These are phyloP conservation scores for Tor tambroides DNA, from an alignment of 2,113 vertebrate genomes.

Conservation along the genomic window DNA sequence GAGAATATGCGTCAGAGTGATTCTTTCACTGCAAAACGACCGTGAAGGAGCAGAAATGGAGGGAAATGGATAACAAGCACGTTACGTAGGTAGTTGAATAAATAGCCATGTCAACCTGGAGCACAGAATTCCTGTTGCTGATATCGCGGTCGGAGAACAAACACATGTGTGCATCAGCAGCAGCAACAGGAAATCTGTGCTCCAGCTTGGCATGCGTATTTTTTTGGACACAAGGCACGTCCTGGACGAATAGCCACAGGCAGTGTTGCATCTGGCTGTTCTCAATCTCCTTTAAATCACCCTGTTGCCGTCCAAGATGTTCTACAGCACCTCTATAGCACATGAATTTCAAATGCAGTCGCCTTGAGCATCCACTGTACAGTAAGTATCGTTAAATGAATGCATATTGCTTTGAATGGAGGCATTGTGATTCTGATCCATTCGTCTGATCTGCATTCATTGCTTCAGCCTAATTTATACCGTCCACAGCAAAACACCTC, in stretches of 20 bases:
- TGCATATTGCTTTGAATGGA: constrained; percentile 40
- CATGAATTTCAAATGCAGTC: constrained; percentile 38
- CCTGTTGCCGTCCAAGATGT: constrained; percentile 73
- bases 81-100: constrained; percentile 6
- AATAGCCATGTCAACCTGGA: constrained; percentile 1
- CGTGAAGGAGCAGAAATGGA: not conserved
- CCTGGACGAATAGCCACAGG: constrained; percentile 67
- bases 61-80: not conserved
- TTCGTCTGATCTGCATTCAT: constrained; percentile 52
- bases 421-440: constrained; percentile 54
- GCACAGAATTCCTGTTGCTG: constrained; percentile 24
- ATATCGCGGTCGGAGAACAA: constrained; percentile 11
- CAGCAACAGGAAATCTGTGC: constrained; percentile 12
- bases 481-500: constrained; percentile 52
- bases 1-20: constrained; percentile 37
- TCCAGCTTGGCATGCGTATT: constrained; percentile 38
- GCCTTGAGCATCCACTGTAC: constrained; percentile 26
- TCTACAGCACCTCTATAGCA: constrained; percentile 39
- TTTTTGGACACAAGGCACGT: constrained; percentile 63
- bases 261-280: constrained; percentile 8
- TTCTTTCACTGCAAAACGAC: constrained; percentile 18
- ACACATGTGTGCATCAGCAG: constrained; percentile 20
- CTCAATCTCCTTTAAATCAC: constrained; percentile 56
- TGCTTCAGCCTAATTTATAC: constrained; percentile 63
- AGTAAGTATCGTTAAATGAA: constrained; percentile 27